phyloP scores from a whole-genome alignment of 2,113 vertebrate genomes.

The Penelope pileata region DNA sequence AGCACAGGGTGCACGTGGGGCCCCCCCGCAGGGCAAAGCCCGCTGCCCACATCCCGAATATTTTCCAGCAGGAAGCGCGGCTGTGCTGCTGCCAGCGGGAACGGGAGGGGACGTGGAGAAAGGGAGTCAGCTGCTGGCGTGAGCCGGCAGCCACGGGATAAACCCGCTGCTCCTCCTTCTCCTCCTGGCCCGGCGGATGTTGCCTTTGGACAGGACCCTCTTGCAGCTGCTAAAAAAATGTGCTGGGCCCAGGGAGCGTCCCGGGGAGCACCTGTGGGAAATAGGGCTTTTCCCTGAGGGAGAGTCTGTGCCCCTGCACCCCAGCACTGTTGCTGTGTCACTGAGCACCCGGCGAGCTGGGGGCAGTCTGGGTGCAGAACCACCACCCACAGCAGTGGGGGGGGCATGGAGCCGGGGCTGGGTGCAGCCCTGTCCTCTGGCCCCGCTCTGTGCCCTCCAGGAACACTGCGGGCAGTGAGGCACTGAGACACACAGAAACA shows the following conservation, averaged over 20 bases:
- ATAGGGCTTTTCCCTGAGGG: neutral
- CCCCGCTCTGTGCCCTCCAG: too few relatives aligned
- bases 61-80: neutral
- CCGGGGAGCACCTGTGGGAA: neutral
- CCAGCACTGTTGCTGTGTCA: neutral
- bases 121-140: neutral
- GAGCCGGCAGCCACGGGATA: neutral
- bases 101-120: neutral
- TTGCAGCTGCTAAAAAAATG: neutral
- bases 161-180: neutral
- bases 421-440: too few relatives aligned
- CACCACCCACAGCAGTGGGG: too few relatives aligned
- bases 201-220: slow-evolving; percentile 48
- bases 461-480: too few relatives aligned
- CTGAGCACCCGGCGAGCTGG: neutral
- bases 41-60: neutral
- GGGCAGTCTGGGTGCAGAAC: too few relatives aligned
- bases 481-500: too few relatives aligned
- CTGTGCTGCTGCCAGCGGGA: neutral
- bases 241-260: neutral
- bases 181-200: neutral
- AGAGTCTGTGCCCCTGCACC: neutral
- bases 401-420: too few relatives aligned
- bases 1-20: neutral
- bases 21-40: neutral